phyloP scores from a whole-genome alignment of 2,888 invertebrate genomes.

The Diarsia dahlii region DNA sequence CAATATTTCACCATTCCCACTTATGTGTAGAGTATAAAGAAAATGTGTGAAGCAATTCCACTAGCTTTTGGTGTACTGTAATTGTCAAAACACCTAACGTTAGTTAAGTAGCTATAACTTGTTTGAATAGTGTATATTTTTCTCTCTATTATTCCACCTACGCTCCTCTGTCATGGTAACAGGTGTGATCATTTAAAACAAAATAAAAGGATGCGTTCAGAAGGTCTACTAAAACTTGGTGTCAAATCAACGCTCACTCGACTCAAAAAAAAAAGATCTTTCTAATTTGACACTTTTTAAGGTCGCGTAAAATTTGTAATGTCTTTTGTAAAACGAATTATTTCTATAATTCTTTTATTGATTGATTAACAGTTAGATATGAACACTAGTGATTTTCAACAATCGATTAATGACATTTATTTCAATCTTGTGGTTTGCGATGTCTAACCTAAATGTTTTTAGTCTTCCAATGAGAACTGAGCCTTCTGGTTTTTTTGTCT shows the following conservation, averaged over 20 bases:
- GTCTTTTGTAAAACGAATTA: too few species aligned
- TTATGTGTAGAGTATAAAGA: conserved; percentile 6
- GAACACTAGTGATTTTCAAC: too few species aligned
- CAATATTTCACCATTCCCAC: conserved; percentile 11
- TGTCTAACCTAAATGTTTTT: too few species aligned
- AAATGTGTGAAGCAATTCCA: conserved; percentile 34
- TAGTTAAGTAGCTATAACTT: conserved; percentile 58
- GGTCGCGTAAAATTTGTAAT: too few species aligned
- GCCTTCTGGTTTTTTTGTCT: conserved; percentile 37
- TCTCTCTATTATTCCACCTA: conserved; percentile 63
- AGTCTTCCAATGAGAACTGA: neutral
- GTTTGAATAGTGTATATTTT: conserved; percentile 64
- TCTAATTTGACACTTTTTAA: too few species aligned
- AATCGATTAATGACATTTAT: too few species aligned
- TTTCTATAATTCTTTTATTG: too few species aligned
- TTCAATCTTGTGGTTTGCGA: too few species aligned
- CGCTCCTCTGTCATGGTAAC: conserved; percentile 56
- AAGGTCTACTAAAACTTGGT: conserved; percentile 9
- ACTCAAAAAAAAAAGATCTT: too few species aligned
- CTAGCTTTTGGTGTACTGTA: conserved; percentile 30
- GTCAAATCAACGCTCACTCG: too few species aligned
- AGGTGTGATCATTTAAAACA: conserved; percentile 64
- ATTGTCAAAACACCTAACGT: conserved; percentile 54
- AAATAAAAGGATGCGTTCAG: conserved; percentile 22
- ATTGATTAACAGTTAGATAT: too few species aligned